phyloP scores from a whole-genome alignment of 2,888 invertebrate genomes.

The Meteorus colon region DNA sequence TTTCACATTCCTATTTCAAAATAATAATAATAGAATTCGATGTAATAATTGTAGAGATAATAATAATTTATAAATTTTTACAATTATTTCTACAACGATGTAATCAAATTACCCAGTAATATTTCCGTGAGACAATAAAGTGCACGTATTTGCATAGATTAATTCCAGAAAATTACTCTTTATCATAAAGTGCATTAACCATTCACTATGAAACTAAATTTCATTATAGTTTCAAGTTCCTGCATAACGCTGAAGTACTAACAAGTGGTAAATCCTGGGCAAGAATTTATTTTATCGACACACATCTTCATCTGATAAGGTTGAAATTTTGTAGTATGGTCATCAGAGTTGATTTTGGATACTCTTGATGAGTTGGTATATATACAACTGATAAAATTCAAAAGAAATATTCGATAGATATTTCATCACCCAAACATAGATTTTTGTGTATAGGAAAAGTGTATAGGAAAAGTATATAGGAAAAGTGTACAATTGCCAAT shows the following conservation, averaged over 20 bases:
- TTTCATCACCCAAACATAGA: no score
- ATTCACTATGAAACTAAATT: no score
- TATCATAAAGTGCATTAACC: no score
- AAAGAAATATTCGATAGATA: no score
- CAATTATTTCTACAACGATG: constrained; percentile 38
- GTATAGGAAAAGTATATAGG: neutral
- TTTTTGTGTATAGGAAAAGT: neutral
- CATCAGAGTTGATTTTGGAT: neutral
- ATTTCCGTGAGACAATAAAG: constrained; percentile 60
- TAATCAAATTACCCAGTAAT: constrained; percentile 53
- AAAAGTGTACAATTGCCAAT: neutral
- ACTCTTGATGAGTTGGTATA: neutral
- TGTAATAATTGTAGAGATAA: neutral
- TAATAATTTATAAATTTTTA: constrained; percentile 3
- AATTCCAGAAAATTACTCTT: no score
- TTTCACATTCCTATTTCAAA: neutral
- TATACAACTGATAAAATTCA: neutral
- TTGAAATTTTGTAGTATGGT: no score
- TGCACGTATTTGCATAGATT: neutral
- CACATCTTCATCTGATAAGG: no score
- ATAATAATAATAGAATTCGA: neutral
- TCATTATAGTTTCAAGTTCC: no score
- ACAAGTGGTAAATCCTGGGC: no score
- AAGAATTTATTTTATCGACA: no score
- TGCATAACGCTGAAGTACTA: no score